Percentiles rank a stretch among this genome's conserved stretches.
Conservation (phyloP, 2,888 invertebrate genomes). For the Melipona beecheii region DNA sequence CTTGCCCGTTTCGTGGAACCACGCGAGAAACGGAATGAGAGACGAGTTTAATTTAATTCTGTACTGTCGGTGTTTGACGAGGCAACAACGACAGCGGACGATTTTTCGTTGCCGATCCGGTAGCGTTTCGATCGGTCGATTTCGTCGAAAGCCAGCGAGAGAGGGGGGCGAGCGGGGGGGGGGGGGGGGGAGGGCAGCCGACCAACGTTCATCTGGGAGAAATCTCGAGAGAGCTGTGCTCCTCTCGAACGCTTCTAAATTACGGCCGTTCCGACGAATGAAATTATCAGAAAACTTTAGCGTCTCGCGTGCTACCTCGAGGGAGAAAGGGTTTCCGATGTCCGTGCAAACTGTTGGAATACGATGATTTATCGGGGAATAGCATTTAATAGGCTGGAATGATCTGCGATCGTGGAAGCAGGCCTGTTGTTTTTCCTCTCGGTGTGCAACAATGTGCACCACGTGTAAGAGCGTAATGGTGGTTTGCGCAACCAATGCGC, state of each 20-base stretch:
- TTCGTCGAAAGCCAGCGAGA: too few species aligned
- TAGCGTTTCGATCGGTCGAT: background rate
- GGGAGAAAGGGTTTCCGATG: background rate
- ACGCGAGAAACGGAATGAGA: slow-evolving; percentile 59
- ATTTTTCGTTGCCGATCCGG: slow-evolving; percentile 37
- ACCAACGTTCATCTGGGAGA: background rate
- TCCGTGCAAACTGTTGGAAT: background rate
- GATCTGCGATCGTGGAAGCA: slow-evolving; percentile 43
- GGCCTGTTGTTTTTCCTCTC: slow-evolving; percentile 7
- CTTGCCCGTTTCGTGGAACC: slow-evolving; percentile 75
- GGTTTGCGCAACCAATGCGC: slow-evolving; percentile 67
- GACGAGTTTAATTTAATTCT: slow-evolving; percentile 76
- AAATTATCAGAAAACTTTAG: background rate
- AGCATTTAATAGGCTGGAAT: slow-evolving; percentile 67
- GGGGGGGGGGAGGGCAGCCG: too few species aligned
- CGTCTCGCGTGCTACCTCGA: slow-evolving; percentile 7
- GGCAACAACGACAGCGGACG: slow-evolving; percentile 24
- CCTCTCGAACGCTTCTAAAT: background rate
- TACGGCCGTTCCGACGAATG: background rate
- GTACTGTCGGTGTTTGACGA: slow-evolving; percentile 59
- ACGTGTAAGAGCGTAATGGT: slow-evolving; percentile 45
- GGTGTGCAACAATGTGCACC: slow-evolving; percentile 1
- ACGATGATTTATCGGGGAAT: slow-evolving; percentile 54
- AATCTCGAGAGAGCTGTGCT: background rate
- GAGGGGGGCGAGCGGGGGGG: too few species aligned